Evolutionary conservation across 2,888 invertebrate genomes (phyloP).

Genomic region (Ceraclea dissimilis): DNA sequence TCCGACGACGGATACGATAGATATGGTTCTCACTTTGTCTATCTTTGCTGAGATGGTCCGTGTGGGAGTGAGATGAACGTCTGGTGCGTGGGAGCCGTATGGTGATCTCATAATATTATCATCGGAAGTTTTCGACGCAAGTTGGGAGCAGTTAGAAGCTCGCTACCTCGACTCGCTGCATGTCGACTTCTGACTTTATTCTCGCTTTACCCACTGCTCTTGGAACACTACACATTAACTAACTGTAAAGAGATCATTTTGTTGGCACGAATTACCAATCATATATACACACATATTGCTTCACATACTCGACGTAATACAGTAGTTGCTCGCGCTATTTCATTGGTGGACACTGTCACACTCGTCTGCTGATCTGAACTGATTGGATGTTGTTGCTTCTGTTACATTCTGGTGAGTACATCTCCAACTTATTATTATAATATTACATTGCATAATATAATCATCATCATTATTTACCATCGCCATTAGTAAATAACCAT

Average conservation of each 20-base stretch:
- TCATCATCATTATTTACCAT: too few species aligned
- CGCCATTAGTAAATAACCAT: too few species aligned
- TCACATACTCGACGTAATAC: neutral
- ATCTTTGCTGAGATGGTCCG: conserved; percentile 1
- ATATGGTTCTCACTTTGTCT: conserved; percentile 8
- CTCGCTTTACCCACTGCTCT: conserved; percentile 53
- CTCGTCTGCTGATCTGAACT: neutral
- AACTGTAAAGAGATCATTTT: conserved; percentile 15
- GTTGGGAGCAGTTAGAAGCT: conserved; percentile 25
- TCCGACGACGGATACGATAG: conserved; percentile 1
- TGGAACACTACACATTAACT: conserved; percentile 43
- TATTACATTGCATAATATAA: too few species aligned
- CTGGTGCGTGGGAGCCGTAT: conserved; percentile 8
- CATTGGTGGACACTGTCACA: neutral
- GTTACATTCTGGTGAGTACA: neutral
- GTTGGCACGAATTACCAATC: neutral
- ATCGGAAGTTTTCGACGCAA: conserved; percentile 25
- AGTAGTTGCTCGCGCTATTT: neutral
- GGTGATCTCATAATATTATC: conserved; percentile 25
- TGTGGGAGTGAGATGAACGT: conserved; percentile 16
- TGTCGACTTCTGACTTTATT: conserved; percentile 52
- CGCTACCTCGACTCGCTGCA: conserved; percentile 31
- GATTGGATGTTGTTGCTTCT: neutral
- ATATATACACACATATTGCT: neutral
- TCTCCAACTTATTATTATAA: neutral